phyloP scores from a whole-genome alignment of 2,113 vertebrate species.

The Accipiter virgatus region DNA sequence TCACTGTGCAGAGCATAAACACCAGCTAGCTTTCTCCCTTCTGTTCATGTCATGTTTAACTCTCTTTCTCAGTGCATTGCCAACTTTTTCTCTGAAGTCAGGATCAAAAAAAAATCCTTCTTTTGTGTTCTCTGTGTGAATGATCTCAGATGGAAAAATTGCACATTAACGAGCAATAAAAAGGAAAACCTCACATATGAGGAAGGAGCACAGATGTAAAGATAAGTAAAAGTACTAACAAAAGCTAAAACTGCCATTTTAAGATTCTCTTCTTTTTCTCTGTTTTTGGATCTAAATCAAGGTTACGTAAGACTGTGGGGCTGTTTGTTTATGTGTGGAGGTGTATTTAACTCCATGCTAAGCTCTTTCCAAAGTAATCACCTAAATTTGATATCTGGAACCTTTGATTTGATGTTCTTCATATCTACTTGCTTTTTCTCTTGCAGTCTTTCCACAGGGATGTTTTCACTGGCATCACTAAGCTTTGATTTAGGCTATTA shows the following conservation, averaged over 20 bases:
- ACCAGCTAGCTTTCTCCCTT: not conserved
- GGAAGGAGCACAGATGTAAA: not conserved
- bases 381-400: constrained; percentile 6
- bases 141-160: not conserved
- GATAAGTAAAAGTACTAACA: not conserved
- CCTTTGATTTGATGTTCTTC: not conserved
- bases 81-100: not conserved
- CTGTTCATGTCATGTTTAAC: not conserved
- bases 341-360: not conserved
- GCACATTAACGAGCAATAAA: not conserved
- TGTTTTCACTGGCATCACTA: not conserved
- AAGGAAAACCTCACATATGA: not conserved
- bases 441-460: not conserved
- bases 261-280: not conserved
- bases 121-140: not conserved
- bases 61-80: not conserved
- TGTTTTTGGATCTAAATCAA: not conserved
- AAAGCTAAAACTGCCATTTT: not conserved
- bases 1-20: not conserved
- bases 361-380: not conserved
- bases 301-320: constrained; percentile 1
- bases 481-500: not conserved
- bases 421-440: not conserved
- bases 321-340: constrained; percentile 30
- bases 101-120: not conserved